Evolutionary conservation across 1,140 invertebrate species (phyloP), one percentile per base, ranked within the genome.

Genomic region (Amphibalanus amphitrite): DNA sequence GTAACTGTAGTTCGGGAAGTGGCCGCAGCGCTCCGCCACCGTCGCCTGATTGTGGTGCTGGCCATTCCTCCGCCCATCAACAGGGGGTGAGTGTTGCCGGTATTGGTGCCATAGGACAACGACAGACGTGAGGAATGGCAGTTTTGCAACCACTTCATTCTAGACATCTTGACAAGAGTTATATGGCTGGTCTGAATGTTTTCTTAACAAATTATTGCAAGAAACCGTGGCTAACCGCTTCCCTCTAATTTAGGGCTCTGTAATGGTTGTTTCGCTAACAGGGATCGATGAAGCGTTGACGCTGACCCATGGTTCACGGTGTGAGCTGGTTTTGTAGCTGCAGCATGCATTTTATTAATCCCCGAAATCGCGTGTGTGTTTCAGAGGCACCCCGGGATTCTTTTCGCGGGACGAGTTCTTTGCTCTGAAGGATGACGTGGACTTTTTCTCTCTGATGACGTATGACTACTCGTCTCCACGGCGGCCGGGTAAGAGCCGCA

Each of bases 401-500:
- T 93, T 97, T 82, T 83, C 83, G 29, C 83, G 86, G 73, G 81
- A 88, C 72, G 86, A 93, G 75, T 92, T 94, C 81, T 86, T 90
- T 76, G 83, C 84, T 67, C 82, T 97, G 23, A 86, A 87, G 75
- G 84, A 88, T 33, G 82, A 88, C 79, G 84, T 97, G 1, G 88
- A 89, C 77, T 88, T 86, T 70, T 94, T 97, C 78, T 95, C 92
- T 65, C 82, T 97, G 0, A 95, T 96, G 93, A 96, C 93, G 0
- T 97, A 97, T 80, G 95, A 97, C 80, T 97, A 87, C 80, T 95
- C 93, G 29, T 90, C 81, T 81, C 82, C 89, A 20, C 86, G 90
- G 78, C 85, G 86, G 76, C 90, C 91, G 74, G 91, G 90, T 73
- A 20, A 23, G 47, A 20, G 15, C 33, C 33, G 33, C 4, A 38